A percentile compares a stretch with the other conserved stretches of the same genome.
phyloP scores from a whole-genome alignment of 2,113 vertebrate species.

The Oxygymnocypris stewartii region DNA sequence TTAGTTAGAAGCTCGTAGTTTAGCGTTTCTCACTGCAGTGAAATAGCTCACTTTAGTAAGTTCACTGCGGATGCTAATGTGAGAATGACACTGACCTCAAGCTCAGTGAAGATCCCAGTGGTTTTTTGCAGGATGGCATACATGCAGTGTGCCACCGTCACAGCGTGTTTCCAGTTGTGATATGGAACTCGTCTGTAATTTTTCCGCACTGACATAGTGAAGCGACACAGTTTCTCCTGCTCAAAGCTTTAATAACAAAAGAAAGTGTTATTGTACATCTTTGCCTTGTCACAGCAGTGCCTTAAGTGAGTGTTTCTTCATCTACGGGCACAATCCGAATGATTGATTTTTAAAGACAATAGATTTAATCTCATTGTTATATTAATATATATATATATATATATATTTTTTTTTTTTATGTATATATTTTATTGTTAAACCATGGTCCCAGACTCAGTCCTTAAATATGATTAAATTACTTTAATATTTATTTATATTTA shows the following conservation, averaged over 20 bases:
- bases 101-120: conserved; percentile 86
- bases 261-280: not conserved
- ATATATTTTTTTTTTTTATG: not conserved
- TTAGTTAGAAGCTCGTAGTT: no score
- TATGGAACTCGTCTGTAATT: conserved; percentile 98
- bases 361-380: not conserved
- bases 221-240: conserved; percentile 94
- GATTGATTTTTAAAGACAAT: not conserved
- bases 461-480: not conserved
- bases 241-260: conserved; percentile 81
- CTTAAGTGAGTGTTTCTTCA: not conserved
- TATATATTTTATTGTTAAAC: not conserved
- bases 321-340: not conserved
- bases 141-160: conserved; percentile 97
- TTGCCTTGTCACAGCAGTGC: not conserved
- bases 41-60: not conserved
- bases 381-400: not conserved
- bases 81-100: conserved; percentile 81
- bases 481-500: no score
- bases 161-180: conserved; percentile 98
- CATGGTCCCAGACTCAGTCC: not conserved
- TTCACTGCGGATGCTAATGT: not conserved
- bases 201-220: conserved; percentile 98
- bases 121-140: conserved; percentile 92
- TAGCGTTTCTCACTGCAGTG: no score